Evolutionary conservation across 2,888 invertebrate species (phyloP).

Genomic region (Aquatica leii): DNA sequence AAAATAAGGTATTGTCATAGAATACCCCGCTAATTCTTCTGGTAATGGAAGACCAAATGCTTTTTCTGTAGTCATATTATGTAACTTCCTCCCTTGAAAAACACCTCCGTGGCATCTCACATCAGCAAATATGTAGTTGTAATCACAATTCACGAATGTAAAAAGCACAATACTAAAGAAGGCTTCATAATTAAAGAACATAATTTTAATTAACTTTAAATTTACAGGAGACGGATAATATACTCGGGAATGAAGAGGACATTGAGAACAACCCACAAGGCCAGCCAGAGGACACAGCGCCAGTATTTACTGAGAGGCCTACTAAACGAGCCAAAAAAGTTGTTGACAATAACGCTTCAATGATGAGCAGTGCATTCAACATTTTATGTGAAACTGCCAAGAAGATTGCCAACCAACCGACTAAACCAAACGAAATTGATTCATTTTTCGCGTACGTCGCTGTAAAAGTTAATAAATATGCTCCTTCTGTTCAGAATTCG

Average conservation of each 20-base stretch:
- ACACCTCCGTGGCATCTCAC: neutral
- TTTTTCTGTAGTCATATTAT: constrained; percentile 4
- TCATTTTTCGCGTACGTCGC: neutral
- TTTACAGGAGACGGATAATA: constrained; percentile 12
- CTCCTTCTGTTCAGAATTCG: neutral
- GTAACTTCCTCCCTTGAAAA: constrained; percentile 5
- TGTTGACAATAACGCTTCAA: neutral
- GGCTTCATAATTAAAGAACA: neutral
- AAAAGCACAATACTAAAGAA: neutral
- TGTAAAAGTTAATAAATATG: neutral
- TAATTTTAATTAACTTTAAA: constrained; percentile 11
- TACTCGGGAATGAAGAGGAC: constrained; percentile 6
- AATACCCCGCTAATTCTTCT: constrained; percentile 10
- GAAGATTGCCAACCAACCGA: neutral
- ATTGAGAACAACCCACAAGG: neutral
- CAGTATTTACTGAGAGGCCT: neutral
- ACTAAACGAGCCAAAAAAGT: neutral
- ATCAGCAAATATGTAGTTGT: neutral
- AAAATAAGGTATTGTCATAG: constrained; percentile 6
- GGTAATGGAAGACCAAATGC: constrained; percentile 7
- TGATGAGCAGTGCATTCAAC: neutral
- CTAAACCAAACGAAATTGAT: neutral
- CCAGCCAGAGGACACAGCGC: neutral
- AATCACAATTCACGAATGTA: neutral
- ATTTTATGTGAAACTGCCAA: neutral